Evolutionary conservation across 2,797 vertebrate species (phyloP).

Genomic region (Prionace glauca): DNA sequence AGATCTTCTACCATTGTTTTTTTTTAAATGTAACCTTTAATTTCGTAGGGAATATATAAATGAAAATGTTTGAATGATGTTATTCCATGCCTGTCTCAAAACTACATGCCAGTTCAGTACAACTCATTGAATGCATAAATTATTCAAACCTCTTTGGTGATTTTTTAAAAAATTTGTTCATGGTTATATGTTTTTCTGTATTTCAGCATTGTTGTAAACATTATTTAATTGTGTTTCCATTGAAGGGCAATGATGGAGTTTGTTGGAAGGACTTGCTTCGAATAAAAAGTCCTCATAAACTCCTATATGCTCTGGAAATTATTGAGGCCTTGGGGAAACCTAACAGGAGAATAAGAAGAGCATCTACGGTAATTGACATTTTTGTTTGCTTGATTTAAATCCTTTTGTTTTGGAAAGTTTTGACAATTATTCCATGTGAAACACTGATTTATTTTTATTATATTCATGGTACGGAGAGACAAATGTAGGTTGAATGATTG

Average conservation of each 20-base stretch:
- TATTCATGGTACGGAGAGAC: background rate
- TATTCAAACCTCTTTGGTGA: background rate
- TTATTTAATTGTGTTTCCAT: slow-evolving; percentile 35
- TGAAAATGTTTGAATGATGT: background rate
- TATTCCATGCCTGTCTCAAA: background rate
- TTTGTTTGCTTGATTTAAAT: slow-evolving; percentile 16
- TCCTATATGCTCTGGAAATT: slow-evolving; percentile 93
- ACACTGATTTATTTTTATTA: background rate
- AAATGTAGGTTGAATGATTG: background rate
- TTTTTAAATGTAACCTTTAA: background rate
- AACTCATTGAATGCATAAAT: background rate
- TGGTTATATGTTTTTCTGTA: background rate
- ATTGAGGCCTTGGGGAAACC: slow-evolving; percentile 95
- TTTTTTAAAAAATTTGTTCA: background rate
- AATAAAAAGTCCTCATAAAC: slow-evolving; percentile 95
- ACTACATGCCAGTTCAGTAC: background rate
- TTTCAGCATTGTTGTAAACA: background rate
- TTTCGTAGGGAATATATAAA: background rate
- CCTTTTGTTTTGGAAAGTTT: background rate
- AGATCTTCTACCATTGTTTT: background rate
- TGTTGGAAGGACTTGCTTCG: slow-evolving; percentile 93
- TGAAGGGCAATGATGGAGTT: slow-evolving; percentile 76
- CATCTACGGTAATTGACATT: slow-evolving; percentile 75
- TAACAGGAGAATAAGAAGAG: slow-evolving; percentile 87
- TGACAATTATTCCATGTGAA: background rate